Evolutionary conservation across 2,113 vertebrate genomes (phyloP).

Genomic region (Pedionomus torquatus): DNA sequence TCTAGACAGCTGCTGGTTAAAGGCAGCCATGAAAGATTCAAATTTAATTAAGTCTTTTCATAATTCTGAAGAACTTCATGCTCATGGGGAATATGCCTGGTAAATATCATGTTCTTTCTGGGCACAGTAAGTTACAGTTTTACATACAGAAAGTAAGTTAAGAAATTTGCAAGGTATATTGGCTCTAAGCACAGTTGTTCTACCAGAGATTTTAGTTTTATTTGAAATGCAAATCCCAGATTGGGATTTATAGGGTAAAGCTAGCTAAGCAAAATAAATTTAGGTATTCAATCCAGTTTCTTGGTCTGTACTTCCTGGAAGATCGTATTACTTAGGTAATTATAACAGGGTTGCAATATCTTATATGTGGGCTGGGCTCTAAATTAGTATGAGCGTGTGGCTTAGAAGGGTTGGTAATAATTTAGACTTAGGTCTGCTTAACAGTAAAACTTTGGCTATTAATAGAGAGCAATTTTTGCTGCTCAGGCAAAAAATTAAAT

Average conservation of each 20-base stretch:
- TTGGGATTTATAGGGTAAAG: neutral
- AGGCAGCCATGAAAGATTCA: neutral
- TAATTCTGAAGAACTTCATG: neutral
- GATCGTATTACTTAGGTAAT: slow-evolving; percentile 52
- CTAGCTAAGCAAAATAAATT: neutral
- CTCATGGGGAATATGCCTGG: neutral
- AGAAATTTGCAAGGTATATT: slow-evolving; percentile 24
- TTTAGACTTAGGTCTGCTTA: neutral
- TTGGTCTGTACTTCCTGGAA: slow-evolving; percentile 53
- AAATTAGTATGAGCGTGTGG: slow-evolving; percentile 17
- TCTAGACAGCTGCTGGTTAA: neutral
- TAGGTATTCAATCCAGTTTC: neutral
- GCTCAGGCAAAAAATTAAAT: neutral
- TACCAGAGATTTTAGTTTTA: neutral
- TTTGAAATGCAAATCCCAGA: slow-evolving; percentile 53
- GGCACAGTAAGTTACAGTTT: neutral
- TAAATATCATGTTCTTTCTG: neutral
- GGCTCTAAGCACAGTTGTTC: neutral
- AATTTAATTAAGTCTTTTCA: neutral
- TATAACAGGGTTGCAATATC: slow-evolving; percentile 21
- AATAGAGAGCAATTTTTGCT: neutral
- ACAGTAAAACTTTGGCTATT: slow-evolving; percentile 5
- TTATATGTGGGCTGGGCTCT: slow-evolving; percentile 67
- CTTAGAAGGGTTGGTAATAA: slow-evolving; percentile 49
- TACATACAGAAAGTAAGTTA: neutral